These are phyloP conservation scores for Drosophila nasuta DNA, from an alignment of 1,140 invertebrate species.

Conservation along the genomic window DNA sequence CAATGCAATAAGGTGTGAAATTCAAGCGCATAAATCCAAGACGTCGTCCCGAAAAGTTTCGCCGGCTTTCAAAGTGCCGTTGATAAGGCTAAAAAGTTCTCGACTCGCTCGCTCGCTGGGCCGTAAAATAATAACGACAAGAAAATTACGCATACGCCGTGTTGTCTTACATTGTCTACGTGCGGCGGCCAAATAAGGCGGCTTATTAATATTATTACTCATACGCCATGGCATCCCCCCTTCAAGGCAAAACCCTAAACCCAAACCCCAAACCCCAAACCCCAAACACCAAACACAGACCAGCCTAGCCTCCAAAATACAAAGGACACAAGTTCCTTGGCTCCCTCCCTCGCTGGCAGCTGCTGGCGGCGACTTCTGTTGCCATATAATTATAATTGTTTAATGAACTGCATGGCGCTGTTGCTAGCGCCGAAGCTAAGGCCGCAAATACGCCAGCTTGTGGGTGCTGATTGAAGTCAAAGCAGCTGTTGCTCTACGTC, in stretches of 20 bases:
- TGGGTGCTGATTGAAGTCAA: constrained; percentile 20
- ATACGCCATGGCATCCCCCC: constrained; percentile 51
- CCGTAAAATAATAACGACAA: constrained; percentile 68
- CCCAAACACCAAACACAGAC: not conserved
- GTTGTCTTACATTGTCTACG: constrained; percentile 70
- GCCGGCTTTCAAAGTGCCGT: constrained; percentile 30
- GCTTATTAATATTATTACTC: constrained; percentile 73
- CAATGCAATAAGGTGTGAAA: constrained; percentile 78
- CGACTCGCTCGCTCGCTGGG: constrained; percentile 36
- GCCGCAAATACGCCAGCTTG: constrained; percentile 34
- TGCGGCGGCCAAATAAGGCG: constrained; percentile 54
- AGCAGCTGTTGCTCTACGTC: constrained; percentile 18
- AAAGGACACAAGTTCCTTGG: constrained; percentile 4
- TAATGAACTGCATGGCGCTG: constrained; percentile 57
- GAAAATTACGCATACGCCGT: constrained; percentile 76
- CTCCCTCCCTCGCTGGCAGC: not conserved
- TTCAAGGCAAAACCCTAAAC: not conserved
- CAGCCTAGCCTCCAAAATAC: not conserved
- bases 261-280: not conserved
- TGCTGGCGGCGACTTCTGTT: constrained; percentile 42
- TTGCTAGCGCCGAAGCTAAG: constrained; percentile 2
- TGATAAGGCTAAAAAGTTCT: constrained; percentile 54
- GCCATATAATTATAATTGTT: constrained; percentile 73
- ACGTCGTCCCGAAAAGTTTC: constrained; percentile 55
- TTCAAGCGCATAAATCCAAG: constrained; percentile 66